Evolutionary conservation across 2,888 invertebrate genomes (phyloP).

Genomic region (Nowickia ferox): DNA sequence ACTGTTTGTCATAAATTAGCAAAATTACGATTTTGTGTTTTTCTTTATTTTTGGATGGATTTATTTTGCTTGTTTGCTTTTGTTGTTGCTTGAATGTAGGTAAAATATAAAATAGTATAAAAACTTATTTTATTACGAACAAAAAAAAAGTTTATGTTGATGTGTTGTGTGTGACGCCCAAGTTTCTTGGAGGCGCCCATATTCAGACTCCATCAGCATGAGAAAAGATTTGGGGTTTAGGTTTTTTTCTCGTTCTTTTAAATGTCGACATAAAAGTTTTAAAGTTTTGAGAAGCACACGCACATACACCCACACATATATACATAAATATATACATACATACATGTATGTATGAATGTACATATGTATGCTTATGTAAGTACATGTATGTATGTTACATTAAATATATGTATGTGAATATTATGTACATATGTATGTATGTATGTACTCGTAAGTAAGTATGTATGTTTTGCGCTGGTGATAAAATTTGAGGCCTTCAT

Average conservation of each 20-base stretch:
- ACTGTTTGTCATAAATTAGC: constrained; percentile 69
- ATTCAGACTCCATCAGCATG: constrained; percentile 46
- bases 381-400: too few relatives aligned
- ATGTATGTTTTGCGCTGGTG: too few relatives aligned
- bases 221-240: constrained; percentile 29
- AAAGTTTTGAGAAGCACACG: background rate
- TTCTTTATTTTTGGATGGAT: background rate
- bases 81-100: constrained; percentile 32
- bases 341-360: background rate
- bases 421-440: too few relatives aligned
- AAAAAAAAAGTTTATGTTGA: constrained; percentile 51
- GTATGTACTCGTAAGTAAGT: too few relatives aligned
- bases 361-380: too few relatives aligned
- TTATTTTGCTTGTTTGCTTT: background rate
- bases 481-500: too few relatives aligned
- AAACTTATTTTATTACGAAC: constrained; percentile 54
- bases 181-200: constrained; percentile 63
- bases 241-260: constrained; percentile 6
- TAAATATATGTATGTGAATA: too few relatives aligned
- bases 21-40: constrained; percentile 69
- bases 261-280: constrained; percentile 57
- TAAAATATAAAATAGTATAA: constrained; percentile 37
- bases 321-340: background rate
- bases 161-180: constrained; percentile 61
- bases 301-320: background rate